A percentile compares a stretch with the other conserved stretches of the same genome.
These are phyloP conservation scores for Aradophagus sp. DNA, from an alignment of 1,140 invertebrate genomes.

Conservation along the genomic window DNA sequence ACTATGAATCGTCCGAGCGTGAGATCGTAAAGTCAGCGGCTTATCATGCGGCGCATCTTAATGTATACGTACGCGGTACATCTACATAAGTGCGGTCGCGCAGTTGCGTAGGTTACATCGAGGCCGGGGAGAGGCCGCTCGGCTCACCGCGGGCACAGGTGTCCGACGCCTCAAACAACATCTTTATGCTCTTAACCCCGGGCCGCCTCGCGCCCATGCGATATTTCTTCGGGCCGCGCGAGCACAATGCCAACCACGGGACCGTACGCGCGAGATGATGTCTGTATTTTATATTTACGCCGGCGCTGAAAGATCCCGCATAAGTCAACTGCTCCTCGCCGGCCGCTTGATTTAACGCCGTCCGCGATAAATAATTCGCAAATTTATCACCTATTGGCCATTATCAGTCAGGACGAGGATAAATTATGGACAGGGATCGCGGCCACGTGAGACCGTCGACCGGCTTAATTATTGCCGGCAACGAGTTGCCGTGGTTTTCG, in stretches of 20 bases:
- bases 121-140: no score
- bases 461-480: constrained; percentile 35
- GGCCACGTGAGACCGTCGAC: constrained; percentile 7
- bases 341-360: constrained; percentile 43
- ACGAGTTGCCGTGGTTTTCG: no score
- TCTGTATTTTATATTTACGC: constrained; percentile 59
- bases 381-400: constrained; percentile 55
- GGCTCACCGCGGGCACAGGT: constrained; percentile 55
- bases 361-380: constrained; percentile 53
- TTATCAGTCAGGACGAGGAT: constrained; percentile 46
- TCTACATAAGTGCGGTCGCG: constrained; percentile 62
- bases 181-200: constrained; percentile 60
- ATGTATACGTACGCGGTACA: constrained; percentile 69
- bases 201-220: constrained; percentile 43
- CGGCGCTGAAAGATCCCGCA: constrained; percentile 52
- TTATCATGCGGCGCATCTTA: constrained; percentile 74
- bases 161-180: constrained; percentile 61
- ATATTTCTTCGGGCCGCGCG: constrained; percentile 52
- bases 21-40: constrained; percentile 73
- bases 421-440: constrained; percentile 33
- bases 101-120: constrained; percentile 53
- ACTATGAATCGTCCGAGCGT: constrained; percentile 74
- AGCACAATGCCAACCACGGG: constrained; percentile 46
- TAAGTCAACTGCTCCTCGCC: constrained; percentile 41
- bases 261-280: constrained; percentile 58